Evolutionary conservation across 2,888 invertebrate species (phyloP), one percentile per base, ranked within the genome.

Genomic region (Microchrysa polita): DNA sequence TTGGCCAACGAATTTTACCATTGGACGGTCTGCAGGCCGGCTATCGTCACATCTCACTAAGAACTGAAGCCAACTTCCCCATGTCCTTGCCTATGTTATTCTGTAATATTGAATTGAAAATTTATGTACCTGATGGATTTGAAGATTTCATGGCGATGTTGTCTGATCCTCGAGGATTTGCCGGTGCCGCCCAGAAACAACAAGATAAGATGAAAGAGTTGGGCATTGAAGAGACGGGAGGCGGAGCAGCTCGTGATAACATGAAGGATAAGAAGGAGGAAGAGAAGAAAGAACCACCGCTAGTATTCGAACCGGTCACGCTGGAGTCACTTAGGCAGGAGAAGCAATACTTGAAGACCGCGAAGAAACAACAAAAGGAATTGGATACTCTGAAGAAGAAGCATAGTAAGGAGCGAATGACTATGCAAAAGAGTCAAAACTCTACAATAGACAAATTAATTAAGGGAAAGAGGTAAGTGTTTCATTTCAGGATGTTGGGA

Each of bases 41-140:
- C 59, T 99, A 98, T 86, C 89, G 99, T 0, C 99, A 99, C 85
- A 98, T 99, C 80, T 96, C 98, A 0, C 87, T 99, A 22, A 86
- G 99, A 76, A 99, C 99, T 0, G 99, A 99, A 83, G 98, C 98
- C 73, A 99, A 99, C 87, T 98, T 98, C 85, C 97, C 98, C 73
- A 95, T 98, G 93, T 97, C 98, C 0, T 88, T 99, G 81, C 98
- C 99, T 52, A 99, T 98, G 93, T 88, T 99, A 77, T 99, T 99
- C 87, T 98, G 98, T 83, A 96, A 97, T 84, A 97, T 99, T 81
- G 97, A 98, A 86, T 90, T 99, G 77, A 98, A 98, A 88, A 99
- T 99, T 80, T 99, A 99, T 87, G 98, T 99, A 79, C 99, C 99
- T 55, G 98, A 98, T 86, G 99, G 98, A 67, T 94, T 98, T 82